Evolutionary conservation across 2,888 invertebrate genomes (phyloP).

Genomic region (Gymnoscelis rufifasciata): DNA sequence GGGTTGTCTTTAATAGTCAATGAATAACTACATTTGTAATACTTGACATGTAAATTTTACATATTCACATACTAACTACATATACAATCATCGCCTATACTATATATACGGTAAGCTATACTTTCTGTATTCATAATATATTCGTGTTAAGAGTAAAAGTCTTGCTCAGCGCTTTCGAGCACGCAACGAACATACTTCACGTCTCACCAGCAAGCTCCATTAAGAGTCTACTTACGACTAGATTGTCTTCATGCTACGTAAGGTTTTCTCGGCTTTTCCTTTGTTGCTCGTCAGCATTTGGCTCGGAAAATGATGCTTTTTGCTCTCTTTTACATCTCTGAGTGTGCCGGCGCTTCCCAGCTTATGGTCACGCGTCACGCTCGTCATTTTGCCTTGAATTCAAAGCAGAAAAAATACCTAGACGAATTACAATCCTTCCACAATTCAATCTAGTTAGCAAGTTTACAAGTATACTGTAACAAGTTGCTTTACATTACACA

Average conservation of each 20-base stretch:
- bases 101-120: conserved; percentile 1
- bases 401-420: no score
- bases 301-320: conserved; percentile 20
- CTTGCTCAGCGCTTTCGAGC: conserved; percentile 21
- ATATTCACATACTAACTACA: no score
- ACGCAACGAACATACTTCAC: conserved; percentile 25
- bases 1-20: no score
- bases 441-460: no score
- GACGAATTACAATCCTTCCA: no score
- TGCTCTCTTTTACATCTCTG: conserved; percentile 13
- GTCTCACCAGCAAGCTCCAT: conserved; percentile 22
- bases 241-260: conserved; percentile 23
- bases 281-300: conserved; percentile 24
- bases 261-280: conserved; percentile 28
- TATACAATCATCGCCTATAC: no score
- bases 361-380: conserved; percentile 16
- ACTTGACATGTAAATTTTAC: no score
- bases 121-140: conserved; percentile 7
- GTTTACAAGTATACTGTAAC: no score
- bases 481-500: no score
- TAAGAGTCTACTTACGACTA: conserved; percentile 23
- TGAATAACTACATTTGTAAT: no score
- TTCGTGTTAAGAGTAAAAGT: conserved; percentile 6
- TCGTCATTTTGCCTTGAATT: conserved; percentile 10
- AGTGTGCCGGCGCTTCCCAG: conserved; percentile 6